Base-by-base conservation (phyloP, 2,113 vertebrate species). In the Ploceus nigricollis region DNA sequence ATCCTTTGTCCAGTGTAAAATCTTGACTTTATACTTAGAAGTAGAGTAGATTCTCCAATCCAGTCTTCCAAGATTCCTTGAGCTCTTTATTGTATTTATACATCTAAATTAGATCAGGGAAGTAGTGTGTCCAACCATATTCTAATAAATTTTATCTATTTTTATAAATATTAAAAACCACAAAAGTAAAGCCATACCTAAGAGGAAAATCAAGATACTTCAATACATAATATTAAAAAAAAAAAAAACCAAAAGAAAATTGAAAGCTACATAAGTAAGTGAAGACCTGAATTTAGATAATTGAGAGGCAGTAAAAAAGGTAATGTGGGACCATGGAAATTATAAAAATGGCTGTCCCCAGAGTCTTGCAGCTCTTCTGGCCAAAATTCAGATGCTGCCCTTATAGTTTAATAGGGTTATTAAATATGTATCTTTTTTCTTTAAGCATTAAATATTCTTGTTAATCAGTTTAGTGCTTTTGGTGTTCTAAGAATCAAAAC, bases 241-340 rank as follows among this genome's bases (percentile, higher is more conserved):
- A 2, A 27, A 33, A 39, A 39, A 9, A 3, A 2, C 0, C 2
- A 28, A 27, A 53, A 48, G 5, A 6, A 56, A 45, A 5, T 31
- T 14, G 33, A 63, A 64, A 53, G 48, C 35, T 47, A 3, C 7
- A 2, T 28, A 35, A 42, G 13, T 61, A 30, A 5, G 6, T 42
- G 39, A 48, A 45, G 66, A 66, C 33, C 13, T 80, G 31, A 77
- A 39, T 80, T 71, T 25, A 51, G 9, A 13, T 92, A 70, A 50
- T 50, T 63, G 35, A 42, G 28, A 72, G n/a, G 28, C 23, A 61
- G 39, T 60, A 57, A 65, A 60, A 81, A 65, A 47, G 20, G 9
- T n/a, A 8, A 22, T 30, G 1, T 54, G 25, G 85, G 28, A 31
- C 50, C 18, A 8, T 50, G 18, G 28, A 47, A 79, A 45, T 69